Evolutionary conservation across 2,113 vertebrate genomes (phyloP).

Genomic region (Octodon degus): DNA sequence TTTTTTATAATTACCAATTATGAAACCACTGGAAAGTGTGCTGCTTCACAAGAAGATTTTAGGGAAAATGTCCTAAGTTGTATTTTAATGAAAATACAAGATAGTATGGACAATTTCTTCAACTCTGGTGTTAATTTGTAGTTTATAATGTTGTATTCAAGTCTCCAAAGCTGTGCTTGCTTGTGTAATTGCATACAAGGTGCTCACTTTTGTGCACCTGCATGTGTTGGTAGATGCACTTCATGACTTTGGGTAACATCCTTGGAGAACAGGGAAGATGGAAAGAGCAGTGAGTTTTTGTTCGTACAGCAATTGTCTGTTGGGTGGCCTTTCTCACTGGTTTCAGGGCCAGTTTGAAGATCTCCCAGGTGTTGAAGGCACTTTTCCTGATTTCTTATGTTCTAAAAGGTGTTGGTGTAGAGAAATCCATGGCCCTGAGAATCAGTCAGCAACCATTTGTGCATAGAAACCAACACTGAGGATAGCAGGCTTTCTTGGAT

Average conservation of each 20-base stretch:
- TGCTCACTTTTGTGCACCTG: conserved; percentile 6
- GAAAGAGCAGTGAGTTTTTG: background rate
- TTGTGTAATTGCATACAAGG: background rate
- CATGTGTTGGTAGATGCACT: background rate
- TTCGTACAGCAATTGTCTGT: background rate
- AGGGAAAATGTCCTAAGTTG: background rate
- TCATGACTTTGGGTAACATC: conserved; percentile 16
- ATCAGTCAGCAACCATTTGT: background rate
- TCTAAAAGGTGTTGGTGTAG: background rate
- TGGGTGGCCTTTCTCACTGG: background rate
- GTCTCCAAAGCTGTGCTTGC: conserved; percentile 8
- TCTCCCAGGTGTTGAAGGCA: background rate
- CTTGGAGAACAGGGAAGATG: conserved; percentile 31
- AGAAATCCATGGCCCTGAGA: background rate
- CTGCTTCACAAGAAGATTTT: background rate
- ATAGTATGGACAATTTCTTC: background rate
- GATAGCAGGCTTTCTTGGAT: background rate
- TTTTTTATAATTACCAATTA: background rate
- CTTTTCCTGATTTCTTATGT: background rate
- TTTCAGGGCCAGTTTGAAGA: background rate
- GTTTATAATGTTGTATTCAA: background rate
- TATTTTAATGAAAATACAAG: conserved; percentile 49
- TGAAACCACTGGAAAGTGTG: background rate
- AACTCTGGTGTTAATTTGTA: conserved; percentile 35
- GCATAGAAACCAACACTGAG: background rate